phyloP scores from a whole-genome alignment of 2,113 vertebrate genomes.

The Atherinomorus stipes region DNA sequence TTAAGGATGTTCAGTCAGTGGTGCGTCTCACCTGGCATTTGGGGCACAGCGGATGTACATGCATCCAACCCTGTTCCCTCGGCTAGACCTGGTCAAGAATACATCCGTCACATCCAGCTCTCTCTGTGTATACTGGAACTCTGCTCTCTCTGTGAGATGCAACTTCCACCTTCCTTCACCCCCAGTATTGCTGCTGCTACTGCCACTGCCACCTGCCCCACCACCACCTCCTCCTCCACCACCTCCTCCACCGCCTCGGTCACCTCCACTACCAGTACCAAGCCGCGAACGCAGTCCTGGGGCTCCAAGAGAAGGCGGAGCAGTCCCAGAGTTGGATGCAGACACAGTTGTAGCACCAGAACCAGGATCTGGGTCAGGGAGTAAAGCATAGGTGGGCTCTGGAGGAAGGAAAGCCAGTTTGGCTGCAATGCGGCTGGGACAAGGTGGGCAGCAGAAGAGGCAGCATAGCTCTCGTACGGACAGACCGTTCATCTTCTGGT shows the following conservation, averaged over 20 bases:
- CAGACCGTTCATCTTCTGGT: constrained; percentile 93
- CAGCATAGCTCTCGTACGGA: constrained; percentile 96
- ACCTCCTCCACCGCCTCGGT: constrained; percentile 50
- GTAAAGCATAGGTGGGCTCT: constrained; percentile 92
- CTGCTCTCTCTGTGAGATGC: constrained; percentile 92
- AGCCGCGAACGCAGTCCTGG: constrained; percentile 81
- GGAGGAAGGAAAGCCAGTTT: constrained; percentile 97
- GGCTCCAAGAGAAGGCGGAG: constrained; percentile 69
- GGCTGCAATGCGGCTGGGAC: constrained; percentile 95
- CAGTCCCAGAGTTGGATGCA: constrained; percentile 61
- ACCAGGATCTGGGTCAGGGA: constrained; percentile 89
- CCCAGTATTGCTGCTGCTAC: constrained; percentile 31
- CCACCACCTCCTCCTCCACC: constrained; percentile 39
- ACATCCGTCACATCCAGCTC: constrained; percentile 95
- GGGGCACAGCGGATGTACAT: constrained; percentile 98
- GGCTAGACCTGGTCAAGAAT: constrained; percentile 92
- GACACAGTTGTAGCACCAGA: constrained; percentile 71
- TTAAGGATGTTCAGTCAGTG: neutral
- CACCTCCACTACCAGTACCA: constrained; percentile 57
- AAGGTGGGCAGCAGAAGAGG: constrained; percentile 99
- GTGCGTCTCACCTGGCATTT: constrained; percentile 86
- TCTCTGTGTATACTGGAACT: constrained; percentile 96
- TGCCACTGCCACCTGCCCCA: neutral
- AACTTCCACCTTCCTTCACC: constrained; percentile 89
- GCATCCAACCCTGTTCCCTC: constrained; percentile 93